These are phyloP conservation scores for Dorcus parallelipipedus DNA, from an alignment of 2,888 invertebrate genomes.

Conservation along the genomic window DNA sequence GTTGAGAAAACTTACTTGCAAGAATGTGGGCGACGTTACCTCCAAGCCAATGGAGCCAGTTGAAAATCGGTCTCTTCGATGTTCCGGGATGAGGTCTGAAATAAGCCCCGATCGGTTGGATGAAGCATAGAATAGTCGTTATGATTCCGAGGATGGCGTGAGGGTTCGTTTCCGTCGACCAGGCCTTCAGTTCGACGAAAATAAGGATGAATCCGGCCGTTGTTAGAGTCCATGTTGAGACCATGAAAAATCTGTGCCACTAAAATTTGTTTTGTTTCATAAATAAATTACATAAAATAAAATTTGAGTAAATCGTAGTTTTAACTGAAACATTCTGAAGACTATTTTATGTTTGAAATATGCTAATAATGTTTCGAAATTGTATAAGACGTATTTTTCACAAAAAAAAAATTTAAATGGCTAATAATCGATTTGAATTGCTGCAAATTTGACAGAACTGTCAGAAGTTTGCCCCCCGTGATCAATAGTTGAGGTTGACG, in stretches of 20 bases:
- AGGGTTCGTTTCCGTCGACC: constrained; percentile 71
- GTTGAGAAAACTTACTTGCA: constrained; percentile 63
- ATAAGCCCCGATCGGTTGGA: constrained; percentile 84
- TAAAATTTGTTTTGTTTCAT: constrained; percentile 37
- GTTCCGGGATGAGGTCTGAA: constrained; percentile 84
- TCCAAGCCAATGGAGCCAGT: constrained; percentile 87
- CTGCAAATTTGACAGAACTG: too few relatives aligned
- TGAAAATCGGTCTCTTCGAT: constrained; percentile 75
- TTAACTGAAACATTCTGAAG: too few relatives aligned
- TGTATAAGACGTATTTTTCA: too few relatives aligned
- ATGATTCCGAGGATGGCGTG: constrained; percentile 81
- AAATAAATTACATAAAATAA: too few relatives aligned
- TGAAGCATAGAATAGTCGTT: constrained; percentile 74
- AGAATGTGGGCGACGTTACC: constrained; percentile 87
- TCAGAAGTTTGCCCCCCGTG: too few relatives aligned
- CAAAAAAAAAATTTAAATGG: too few relatives aligned
- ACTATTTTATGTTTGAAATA: too few relatives aligned
- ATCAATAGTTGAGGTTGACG: too few relatives aligned
- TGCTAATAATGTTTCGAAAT: too few relatives aligned
- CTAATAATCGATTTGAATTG: too few relatives aligned
- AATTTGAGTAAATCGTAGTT: too few relatives aligned
- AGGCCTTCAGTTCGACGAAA: constrained; percentile 73
- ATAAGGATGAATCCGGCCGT: constrained; percentile 76
- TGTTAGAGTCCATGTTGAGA: constrained; percentile 75
- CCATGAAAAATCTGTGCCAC: constrained; percentile 87